These are phyloP conservation scores for Aphis craccivora DNA, from an alignment of 1,140 invertebrate species.

Conservation along the genomic window DNA sequence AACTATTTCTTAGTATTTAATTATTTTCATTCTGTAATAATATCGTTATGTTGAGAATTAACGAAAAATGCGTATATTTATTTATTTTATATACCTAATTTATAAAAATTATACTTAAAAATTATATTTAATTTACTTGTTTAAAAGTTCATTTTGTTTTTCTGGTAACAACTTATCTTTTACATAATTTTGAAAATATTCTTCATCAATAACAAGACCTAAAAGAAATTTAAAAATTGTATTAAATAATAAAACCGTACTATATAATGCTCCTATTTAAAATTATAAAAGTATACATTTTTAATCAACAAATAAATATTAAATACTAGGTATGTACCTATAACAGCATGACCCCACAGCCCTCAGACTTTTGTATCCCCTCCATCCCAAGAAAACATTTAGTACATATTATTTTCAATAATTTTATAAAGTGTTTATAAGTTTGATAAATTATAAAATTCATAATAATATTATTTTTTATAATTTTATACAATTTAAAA, in stretches of 20 bases:
- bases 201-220: slow-evolving; percentile 56
- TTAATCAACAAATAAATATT: not conserved
- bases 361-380: no score
- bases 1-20: not conserved
- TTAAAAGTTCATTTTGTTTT: slow-evolving; percentile 53
- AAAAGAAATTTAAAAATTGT: not conserved
- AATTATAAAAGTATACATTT: not conserved
- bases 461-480: no score
- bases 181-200: slow-evolving; percentile 39
- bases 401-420: no score
- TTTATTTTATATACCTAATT: not conserved
- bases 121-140: no score
- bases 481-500: no score
- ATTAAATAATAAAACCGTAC: no score
- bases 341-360: not conserved
- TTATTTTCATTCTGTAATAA: not conserved
- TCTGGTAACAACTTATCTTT: slow-evolving; percentile 45
- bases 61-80: not conserved
- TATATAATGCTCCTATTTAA: no score
- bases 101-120: no score
- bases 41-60: not conserved
- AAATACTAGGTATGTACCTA: no score
- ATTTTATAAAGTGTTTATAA: no score
- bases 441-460: no score
- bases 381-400: no score